phyloP scores from a whole-genome alignment of 2,888 invertebrate species.

The Escarpia spicata region DNA sequence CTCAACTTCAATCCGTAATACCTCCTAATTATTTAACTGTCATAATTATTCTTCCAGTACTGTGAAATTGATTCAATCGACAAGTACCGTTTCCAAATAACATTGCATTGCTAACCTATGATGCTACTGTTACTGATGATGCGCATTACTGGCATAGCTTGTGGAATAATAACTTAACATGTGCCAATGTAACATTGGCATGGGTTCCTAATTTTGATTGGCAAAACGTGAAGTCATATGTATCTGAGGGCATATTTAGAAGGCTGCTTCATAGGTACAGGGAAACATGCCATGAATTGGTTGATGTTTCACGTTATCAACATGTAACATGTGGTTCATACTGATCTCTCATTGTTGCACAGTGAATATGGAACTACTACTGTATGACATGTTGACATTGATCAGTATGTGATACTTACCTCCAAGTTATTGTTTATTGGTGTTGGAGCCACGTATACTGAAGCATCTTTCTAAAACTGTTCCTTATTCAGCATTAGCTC shows the following conservation, averaged over 20 bases:
- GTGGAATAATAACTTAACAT: neutral
- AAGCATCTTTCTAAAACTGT: too few relatives aligned
- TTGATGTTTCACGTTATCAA: neutral
- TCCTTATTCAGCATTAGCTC: too few relatives aligned
- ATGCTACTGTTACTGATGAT: too few relatives aligned
- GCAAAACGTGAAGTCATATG: neutral
- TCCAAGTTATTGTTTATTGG: too few relatives aligned
- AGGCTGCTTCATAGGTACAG: neutral
- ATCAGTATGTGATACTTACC: neutral
- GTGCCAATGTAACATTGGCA: too few relatives aligned
- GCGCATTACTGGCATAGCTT: neutral
- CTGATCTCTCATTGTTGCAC: neutral
- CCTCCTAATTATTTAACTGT: too few relatives aligned
- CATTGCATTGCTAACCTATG: too few relatives aligned
- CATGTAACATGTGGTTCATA: neutral
- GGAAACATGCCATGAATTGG: neutral
- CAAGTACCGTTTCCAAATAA: too few relatives aligned
- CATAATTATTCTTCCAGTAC: too few relatives aligned
- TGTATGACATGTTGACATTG: neutral
- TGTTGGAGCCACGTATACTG: too few relatives aligned
- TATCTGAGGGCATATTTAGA: neutral
- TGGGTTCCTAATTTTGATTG: neutral
- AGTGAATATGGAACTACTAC: neutral
- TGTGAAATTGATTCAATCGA: too few relatives aligned
- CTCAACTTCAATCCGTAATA: too few relatives aligned